Evolutionary conservation across 2,797 vertebrate genomes (phyloP), one percentile per base, ranked within the genome.

Genomic region (Cryptoprocta ferox): DNA sequence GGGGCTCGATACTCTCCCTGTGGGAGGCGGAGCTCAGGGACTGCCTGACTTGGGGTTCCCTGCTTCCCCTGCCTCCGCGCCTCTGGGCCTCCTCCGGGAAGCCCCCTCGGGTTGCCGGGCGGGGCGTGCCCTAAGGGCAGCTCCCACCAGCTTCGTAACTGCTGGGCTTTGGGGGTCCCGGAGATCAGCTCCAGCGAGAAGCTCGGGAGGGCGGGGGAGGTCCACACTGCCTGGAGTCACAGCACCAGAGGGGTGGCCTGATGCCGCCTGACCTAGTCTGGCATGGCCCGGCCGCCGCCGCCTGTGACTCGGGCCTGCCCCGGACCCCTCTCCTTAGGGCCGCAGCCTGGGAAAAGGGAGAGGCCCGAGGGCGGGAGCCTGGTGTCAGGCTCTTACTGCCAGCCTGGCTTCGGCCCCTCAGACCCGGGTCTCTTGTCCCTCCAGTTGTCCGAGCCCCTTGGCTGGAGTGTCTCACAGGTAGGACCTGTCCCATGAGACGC

Each of bases 291-390:
- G 9, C 7, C 30, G 39, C 37, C 79, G 32, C 21, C 11, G 24
- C 59, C 87, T 18, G 32, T 76, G 76, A 90, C 65, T 88, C 90
- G 70, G 94, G 53, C 45, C 78, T 7, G 48, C 68, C 81, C 39
- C 39, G 7, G 12, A 2, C 56, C 35, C 21, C 26, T 76, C 24
- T 61, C 30, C 75, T 87, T 5, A 10, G 24, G 24, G 42, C 19
- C 0, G 6, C 37, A 32, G 28, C 37, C 81, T 48, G 56, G 95
- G 73, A 50, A 73, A 91, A 92, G 80, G 3, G 32, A 94, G n/a
- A 59, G 63, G 50, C 26, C 48, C 24, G 1, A 28, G 8, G 82
- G 37, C 13, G 2, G 87, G 56, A 65, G 32, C 26, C 12, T 1
- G 7, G 85, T 30, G 45, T 15, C 56, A 21, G 66, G 61, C 59